phyloP scores from a whole-genome alignment of 2,797 vertebrate species.

The Rhinophrynus dorsalis region DNA sequence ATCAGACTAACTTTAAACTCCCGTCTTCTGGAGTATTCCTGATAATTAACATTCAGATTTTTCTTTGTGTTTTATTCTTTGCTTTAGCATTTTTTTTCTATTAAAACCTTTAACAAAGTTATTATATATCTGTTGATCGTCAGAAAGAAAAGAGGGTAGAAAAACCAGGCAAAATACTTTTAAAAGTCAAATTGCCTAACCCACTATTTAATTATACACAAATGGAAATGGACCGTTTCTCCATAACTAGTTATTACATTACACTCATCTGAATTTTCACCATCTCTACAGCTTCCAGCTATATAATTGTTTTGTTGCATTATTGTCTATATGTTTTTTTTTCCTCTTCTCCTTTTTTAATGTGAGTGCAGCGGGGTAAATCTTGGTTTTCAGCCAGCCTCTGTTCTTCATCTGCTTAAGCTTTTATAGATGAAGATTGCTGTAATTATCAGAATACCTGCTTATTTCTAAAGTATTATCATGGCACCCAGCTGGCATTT shows the following conservation, averaged over 20 bases:
- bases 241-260: slow-evolving; percentile 85
- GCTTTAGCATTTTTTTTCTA: slow-evolving; percentile 53
- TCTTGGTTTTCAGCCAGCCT: slow-evolving; percentile 85
- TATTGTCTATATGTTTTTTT: slow-evolving; percentile 74
- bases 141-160: slow-evolving; percentile 61
- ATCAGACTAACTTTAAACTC: no score
- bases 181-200: slow-evolving; percentile 83
- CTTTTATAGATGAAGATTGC: slow-evolving; percentile 95
- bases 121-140: slow-evolving; percentile 72
- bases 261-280: slow-evolving; percentile 81
- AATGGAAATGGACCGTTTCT: slow-evolving; percentile 82
- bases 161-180: slow-evolving; percentile 80
- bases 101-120: slow-evolving; percentile 81
- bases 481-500: slow-evolving; percentile 94
- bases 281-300: slow-evolving; percentile 80
- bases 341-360: slow-evolving; percentile 73
- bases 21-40: no score
- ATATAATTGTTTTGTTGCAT: slow-evolving; percentile 90
- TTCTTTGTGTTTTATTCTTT: no score
- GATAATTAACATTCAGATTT: no score
- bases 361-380: slow-evolving; percentile 85
- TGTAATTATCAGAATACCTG: slow-evolving; percentile 99
- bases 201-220: slow-evolving; percentile 85
- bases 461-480: slow-evolving; percentile 98
- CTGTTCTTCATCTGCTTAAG: slow-evolving; percentile 85